These are phyloP conservation scores for Drosophila merina DNA, from an alignment of 2,888 invertebrate genomes.

Conservation along the genomic window DNA sequence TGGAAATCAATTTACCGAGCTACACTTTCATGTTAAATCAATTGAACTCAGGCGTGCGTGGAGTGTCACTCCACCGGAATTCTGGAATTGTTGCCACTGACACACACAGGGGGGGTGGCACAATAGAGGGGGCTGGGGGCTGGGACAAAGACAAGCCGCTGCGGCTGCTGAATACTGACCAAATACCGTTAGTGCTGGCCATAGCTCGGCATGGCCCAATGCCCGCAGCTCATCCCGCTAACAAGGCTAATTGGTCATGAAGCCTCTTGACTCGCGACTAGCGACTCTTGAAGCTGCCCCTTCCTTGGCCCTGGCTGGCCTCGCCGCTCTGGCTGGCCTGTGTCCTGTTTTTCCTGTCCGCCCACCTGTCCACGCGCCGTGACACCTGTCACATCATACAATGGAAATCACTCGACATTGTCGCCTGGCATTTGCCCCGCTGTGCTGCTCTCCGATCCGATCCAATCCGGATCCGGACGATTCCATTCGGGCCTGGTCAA, in stretches of 20 bases:
- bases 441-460: slow-evolving; percentile 3
- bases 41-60: slow-evolving; percentile 75
- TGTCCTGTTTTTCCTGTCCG: slow-evolving; percentile 49
- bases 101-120: slow-evolving; percentile 1
- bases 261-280: slow-evolving; percentile 52
- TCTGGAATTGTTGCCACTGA: slow-evolving; percentile 33
- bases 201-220: slow-evolving; percentile 43
- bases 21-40: slow-evolving; percentile 79
- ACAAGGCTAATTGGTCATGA: slow-evolving; percentile 81
- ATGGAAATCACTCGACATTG: slow-evolving; percentile 78
- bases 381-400: slow-evolving; percentile 80
- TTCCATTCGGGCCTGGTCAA: slow-evolving; percentile 15
- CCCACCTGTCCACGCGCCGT: slow-evolving; percentile 66
- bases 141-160: slow-evolving; percentile 28
- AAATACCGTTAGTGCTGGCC: slow-evolving; percentile 60
- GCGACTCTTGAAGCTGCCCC: slow-evolving; percentile 20
- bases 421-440: slow-evolving; percentile 55
- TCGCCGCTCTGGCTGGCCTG: too few relatives aligned
- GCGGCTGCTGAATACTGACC: slow-evolving; percentile 30
- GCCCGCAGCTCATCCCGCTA: slow-evolving; percentile 76
- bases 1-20: slow-evolving; percentile 75
- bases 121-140: slow-evolving; percentile 1
- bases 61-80: slow-evolving; percentile 62
- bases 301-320: slow-evolving; percentile 22
- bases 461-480: slow-evolving; percentile 7